A percentile compares a stretch with the other conserved stretches of the same genome.
Conservation (phyloP, 92 coral and sea anemone genomes). For the Zoanthus sociatus region DNA sequence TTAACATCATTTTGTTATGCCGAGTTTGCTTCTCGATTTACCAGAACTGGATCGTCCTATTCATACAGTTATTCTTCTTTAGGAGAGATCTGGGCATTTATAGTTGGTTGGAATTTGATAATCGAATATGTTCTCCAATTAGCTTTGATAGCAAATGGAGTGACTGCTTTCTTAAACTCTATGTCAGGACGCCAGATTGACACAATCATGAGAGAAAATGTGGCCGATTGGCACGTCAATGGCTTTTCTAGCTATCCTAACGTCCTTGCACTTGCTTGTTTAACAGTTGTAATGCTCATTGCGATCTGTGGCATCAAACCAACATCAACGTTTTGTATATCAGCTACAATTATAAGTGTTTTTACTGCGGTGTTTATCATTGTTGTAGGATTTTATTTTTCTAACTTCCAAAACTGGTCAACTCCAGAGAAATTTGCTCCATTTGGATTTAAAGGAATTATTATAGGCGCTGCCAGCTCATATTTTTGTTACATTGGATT, state of each 20-base stretch:
- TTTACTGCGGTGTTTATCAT: slow-evolving; percentile 69
- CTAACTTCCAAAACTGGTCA: slow-evolving; percentile 82
- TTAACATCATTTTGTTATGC: slow-evolving; percentile 85
- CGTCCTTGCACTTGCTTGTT: slow-evolving; percentile 67
- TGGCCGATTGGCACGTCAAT: slow-evolving; percentile 67
- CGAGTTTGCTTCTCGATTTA: slow-evolving; percentile 81
- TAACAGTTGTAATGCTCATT: slow-evolving; percentile 59
- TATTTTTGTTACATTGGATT: slow-evolving; percentile 89
- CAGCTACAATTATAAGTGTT: slow-evolving; percentile 73
- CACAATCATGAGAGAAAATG: slow-evolving; percentile 56
- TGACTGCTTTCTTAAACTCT: slow-evolving; percentile 71
- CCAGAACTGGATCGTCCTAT: slow-evolving; percentile 86
- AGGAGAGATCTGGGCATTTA: slow-evolving; percentile 92
- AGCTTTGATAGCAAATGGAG: slow-evolving; percentile 76
- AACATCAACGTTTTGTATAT: slow-evolving; percentile 74
- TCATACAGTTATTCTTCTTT: slow-evolving; percentile 77
- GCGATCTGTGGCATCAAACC: slow-evolving; percentile 73
- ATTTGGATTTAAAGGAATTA: slow-evolving; percentile 78
- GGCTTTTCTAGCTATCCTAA: slow-evolving; percentile 78
- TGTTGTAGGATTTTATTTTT: slow-evolving; percentile 77
- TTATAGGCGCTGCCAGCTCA: slow-evolving; percentile 81
- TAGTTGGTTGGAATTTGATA: slow-evolving; percentile 85
- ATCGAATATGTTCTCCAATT: slow-evolving; percentile 80
- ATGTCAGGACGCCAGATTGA: slow-evolving; percentile 68
- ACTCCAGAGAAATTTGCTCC: slow-evolving; percentile 83